Percentiles rank a stretch among this genome's conserved stretches.
phyloP scores from a whole-genome alignment of 2,888 invertebrate species.

The Chaitophorus viminalis region DNA sequence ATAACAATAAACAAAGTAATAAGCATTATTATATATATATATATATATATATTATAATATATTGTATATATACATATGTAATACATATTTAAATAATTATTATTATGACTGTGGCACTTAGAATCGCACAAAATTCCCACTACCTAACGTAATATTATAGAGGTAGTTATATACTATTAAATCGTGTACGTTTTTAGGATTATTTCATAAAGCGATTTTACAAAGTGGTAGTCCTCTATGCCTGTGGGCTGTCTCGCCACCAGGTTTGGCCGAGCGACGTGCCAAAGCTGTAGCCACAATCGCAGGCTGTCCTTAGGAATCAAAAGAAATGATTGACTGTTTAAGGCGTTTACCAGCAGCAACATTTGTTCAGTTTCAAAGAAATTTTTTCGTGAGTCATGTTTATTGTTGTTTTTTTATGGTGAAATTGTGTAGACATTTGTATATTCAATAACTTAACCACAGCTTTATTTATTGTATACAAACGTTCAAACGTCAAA shows the following conservation, averaged over 20 bases:
- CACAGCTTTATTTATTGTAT: background rate
- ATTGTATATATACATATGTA: too few relatives aligned
- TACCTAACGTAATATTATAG: too few relatives aligned
- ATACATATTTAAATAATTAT: too few relatives aligned
- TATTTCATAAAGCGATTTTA: conserved; percentile 79
- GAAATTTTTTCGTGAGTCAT: conserved; percentile 26
- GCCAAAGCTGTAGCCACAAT: conserved; percentile 34
- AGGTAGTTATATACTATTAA: too few relatives aligned
- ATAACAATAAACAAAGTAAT: too few relatives aligned
- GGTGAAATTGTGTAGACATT: background rate
- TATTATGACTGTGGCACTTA: too few relatives aligned
- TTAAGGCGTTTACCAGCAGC: conserved; percentile 33
- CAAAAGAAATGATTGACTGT: conserved; percentile 33
- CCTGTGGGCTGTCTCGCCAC: conserved; percentile 66
- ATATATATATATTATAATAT: too few relatives aligned
- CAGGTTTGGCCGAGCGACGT: conserved; percentile 35
- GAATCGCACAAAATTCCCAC: too few relatives aligned
- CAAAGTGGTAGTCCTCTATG: conserved; percentile 75
- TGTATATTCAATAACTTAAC: background rate
- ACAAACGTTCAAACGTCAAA: too few relatives aligned
- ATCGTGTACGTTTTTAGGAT: conserved; percentile 70
- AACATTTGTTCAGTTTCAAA: background rate
- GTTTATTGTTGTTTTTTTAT: background rate
- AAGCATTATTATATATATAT: too few relatives aligned
- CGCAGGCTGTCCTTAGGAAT: conserved; percentile 27